phyloP scores from a whole-genome alignment of 2,797 vertebrate species.

The Myioborus miniatus region DNA sequence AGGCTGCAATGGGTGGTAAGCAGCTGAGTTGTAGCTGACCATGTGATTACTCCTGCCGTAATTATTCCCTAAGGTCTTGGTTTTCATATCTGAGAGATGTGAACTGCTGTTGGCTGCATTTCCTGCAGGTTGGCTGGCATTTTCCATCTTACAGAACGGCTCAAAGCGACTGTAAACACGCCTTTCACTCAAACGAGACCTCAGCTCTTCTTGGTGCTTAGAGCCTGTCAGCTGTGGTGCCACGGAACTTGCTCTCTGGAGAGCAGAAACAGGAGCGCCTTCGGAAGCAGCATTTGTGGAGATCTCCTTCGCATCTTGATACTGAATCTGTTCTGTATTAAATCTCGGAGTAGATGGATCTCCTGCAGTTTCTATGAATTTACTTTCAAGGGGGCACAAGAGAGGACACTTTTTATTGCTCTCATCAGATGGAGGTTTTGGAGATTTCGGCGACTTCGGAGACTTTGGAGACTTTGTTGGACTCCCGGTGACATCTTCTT shows the following conservation, averaged over 20 bases:
- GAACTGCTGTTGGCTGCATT: constrained; percentile 53
- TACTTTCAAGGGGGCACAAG: constrained; percentile 62
- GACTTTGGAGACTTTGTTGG: constrained; percentile 55
- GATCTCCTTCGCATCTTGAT: constrained; percentile 66
- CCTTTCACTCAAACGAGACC: constrained; percentile 72
- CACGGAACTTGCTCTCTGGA: constrained; percentile 33
- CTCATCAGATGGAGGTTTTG: constrained; percentile 60
- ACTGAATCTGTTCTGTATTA: constrained; percentile 83
- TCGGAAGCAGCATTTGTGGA: background rate
- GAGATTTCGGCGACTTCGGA: constrained; percentile 49
- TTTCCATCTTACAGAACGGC: constrained; percentile 83
- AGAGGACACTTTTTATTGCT: constrained; percentile 55
- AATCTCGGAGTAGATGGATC: constrained; percentile 86
- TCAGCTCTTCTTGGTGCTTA: constrained; percentile 65
- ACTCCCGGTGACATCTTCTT: constrained; percentile 68
- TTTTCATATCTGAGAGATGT: constrained; percentile 75
- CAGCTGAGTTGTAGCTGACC: constrained; percentile 68
- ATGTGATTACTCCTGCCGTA: constrained; percentile 72
- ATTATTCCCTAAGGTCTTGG: constrained; percentile 66
- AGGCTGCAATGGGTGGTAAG: constrained; percentile 73
- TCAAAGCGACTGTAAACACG: constrained; percentile 89
- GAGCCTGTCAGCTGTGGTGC: constrained; percentile 17
- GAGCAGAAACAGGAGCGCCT: constrained; percentile 32
- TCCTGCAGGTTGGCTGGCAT: constrained; percentile 55
- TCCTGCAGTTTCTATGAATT: constrained; percentile 65